Conservation (phyloP, 2,113 vertebrate species). For the Pseudonaja textilis region DNA sequence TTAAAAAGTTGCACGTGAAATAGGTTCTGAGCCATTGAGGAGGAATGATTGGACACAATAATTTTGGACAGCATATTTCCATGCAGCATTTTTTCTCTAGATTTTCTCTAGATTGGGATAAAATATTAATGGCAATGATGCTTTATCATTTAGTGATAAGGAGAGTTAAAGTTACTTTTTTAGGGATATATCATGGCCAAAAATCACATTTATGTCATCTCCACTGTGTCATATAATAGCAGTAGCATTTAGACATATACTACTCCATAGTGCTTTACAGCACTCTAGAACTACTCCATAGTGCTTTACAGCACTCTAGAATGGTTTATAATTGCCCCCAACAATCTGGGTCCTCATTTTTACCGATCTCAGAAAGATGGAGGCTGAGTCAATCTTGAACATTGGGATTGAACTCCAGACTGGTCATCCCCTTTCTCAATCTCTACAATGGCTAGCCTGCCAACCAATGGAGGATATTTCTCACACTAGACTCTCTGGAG, state of each 20-base stretch:
- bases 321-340: background rate
- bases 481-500: background rate
- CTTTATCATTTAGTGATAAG: background rate
- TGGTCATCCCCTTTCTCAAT: background rate
- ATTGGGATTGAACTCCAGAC: background rate
- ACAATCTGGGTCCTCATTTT: background rate
- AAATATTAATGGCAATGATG: background rate
- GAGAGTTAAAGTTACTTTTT: background rate
- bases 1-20: background rate
- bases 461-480: background rate
- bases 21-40: background rate
- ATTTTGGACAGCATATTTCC: background rate
- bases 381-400: background rate
- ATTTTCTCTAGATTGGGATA: background rate
- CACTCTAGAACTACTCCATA: background rate
- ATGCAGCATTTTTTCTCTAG: background rate
- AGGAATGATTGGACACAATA: background rate
- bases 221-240: background rate
- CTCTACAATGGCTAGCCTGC: background rate
- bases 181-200: background rate
- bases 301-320: background rate
- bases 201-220: background rate
- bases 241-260: background rate
- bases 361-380: background rate
- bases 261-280: background rate